phyloP scores from a whole-genome alignment of 1,140 invertebrate species.

The Phthorimaea operculella region DNA sequence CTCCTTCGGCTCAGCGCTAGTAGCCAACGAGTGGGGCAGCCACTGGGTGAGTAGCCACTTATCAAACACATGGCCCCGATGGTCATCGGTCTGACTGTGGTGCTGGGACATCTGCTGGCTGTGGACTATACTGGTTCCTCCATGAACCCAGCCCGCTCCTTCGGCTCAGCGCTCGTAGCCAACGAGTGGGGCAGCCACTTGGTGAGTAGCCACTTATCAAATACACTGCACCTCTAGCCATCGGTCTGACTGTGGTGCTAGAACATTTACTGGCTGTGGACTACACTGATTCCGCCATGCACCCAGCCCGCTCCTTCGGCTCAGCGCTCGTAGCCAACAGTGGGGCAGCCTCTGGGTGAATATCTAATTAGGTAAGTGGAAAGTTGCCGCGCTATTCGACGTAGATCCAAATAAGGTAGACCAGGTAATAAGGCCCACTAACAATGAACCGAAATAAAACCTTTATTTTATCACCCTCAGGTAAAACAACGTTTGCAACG shows the following conservation, averaged over 20 bases:
- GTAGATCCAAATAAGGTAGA: too few species aligned
- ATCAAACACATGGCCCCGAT: conserved; percentile 85
- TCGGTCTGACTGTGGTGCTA: conserved; percentile 87
- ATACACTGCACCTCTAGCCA: conserved; percentile 86
- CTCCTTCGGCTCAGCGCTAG: conserved; percentile 85
- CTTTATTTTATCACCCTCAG: too few species aligned
- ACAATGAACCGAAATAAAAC: too few species aligned
- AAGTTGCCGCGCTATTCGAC: too few species aligned
- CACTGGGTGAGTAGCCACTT: conserved; percentile 78
- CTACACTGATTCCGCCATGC: conserved; percentile 90
- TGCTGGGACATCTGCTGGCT: conserved; percentile 86
- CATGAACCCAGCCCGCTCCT: too few species aligned
- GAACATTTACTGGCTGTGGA: conserved; percentile 88
- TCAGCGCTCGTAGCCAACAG: conserved; percentile 80
- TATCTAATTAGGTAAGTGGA: neutral
- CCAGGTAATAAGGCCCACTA: too few species aligned
- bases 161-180: too few species aligned
- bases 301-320: conserved; percentile 87
- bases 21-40: conserved; percentile 75
- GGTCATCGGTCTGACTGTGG: conserved; percentile 89
- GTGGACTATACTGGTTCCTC: conserved; percentile 87
- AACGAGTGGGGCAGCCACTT: too few species aligned
- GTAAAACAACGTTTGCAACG: too few species aligned
- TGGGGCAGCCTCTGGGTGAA: conserved; percentile 86
- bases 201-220: too few species aligned